Base-by-base conservation (phyloP, 1,140 invertebrate species). In the Drosophila obscura region DNA sequence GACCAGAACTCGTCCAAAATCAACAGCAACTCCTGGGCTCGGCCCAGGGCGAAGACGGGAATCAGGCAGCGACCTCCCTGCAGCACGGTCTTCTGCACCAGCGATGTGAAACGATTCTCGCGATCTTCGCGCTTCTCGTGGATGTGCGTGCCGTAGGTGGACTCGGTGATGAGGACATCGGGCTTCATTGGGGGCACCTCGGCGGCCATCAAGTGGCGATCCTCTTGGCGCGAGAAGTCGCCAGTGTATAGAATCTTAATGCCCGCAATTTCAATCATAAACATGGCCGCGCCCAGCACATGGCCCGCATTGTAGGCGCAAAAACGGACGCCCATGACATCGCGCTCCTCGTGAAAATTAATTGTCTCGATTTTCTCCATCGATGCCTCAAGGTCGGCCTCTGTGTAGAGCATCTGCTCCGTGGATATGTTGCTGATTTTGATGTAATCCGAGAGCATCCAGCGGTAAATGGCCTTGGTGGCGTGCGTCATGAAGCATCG, bases 401-500 rank as follows among this genome's bases (percentile, higher is more conserved):
- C 99, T 0, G 97, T 98, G 88, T 99, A 99, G 3, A 99, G 93
- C 97, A 99, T 98, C 92, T 99, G 97, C 83, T 99, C 98, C 0
- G 98, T 97, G 22, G 97, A 97, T 88, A 99, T 99, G 84, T 99
- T 99, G 88, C 98, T 97, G 52, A 99, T 98, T 96, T 99, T 99
- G 60, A 99, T 99, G 89, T 98, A 99, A 95, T 99, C 99, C 0
- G 98, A 99, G 0, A 99, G 93, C 16, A 99, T 94, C 98, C 98
- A 99, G 75, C 98, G 94, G 91, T 99, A 99, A 84, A 99, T 99
- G 15, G 99, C 99, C 94, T 99, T 99, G 0, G 99, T 99, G 2
- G 99, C 99, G 92, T 99, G 99, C 0, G 99, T 99, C 99, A 99
- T 99, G 89, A 99, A 99, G 92, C 98, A 99, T 69, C 98, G 94